Percentiles rank a stretch among this genome's conserved stretches.
Evolutionary conservation across 2,797 vertebrate genomes (phyloP).

Genomic region (Euthynnus affinis): DNA sequence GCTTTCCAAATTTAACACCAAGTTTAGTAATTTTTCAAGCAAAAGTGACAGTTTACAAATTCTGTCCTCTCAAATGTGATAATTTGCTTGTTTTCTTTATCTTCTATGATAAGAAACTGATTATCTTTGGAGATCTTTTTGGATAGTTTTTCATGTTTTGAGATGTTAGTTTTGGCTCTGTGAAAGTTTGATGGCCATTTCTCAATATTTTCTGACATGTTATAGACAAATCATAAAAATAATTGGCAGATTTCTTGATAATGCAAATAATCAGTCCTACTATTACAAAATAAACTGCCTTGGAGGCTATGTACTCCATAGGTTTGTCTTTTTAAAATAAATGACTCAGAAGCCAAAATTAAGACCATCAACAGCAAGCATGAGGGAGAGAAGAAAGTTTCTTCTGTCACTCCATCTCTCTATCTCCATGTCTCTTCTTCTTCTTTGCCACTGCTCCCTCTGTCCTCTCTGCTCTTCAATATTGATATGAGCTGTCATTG

Average conservation of each 20-base stretch:
- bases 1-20: not conserved
- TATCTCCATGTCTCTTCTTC: conserved; percentile 6
- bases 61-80: not conserved
- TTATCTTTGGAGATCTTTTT: not conserved
- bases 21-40: not conserved
- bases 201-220: not conserved
- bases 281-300: not conserved
- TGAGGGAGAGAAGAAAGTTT: not conserved
- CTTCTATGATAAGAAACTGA: not conserved
- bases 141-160: not conserved
- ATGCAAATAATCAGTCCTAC: not conserved
- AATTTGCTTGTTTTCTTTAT: not conserved
- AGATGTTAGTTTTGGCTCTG: not conserved
- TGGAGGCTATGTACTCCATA: not conserved
- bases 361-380: not conserved
- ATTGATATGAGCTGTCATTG: conserved; percentile 65
- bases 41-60: not conserved
- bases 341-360: not conserved
- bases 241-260: not conserved
- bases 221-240: not conserved
- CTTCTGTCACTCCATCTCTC: not conserved
- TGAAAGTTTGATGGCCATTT: not conserved
- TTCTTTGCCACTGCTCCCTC: conserved; percentile 14
- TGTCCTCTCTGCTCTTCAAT: conserved; percentile 45
- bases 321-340: not conserved